These are phyloP conservation scores for Bettongia penicillata DNA, from an alignment of 2,113 vertebrate genomes.

Conservation along the genomic window DNA sequence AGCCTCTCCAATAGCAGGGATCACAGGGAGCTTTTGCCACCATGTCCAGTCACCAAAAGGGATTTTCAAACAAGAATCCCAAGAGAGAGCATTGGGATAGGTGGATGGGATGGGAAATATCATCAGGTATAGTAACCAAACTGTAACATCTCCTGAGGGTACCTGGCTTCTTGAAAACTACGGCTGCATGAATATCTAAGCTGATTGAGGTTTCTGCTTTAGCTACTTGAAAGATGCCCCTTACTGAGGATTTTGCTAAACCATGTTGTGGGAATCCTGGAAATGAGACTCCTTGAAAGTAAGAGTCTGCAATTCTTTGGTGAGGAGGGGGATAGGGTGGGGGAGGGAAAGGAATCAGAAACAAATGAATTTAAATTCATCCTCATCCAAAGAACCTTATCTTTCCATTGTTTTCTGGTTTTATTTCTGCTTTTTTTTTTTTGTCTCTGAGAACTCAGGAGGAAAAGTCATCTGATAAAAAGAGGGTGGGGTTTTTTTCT, in stretches of 20 bases:
- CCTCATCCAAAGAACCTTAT: slow-evolving; percentile 26
- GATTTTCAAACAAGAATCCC: not conserved
- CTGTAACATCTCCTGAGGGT: not conserved
- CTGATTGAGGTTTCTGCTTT: not conserved
- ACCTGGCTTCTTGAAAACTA: not conserved
- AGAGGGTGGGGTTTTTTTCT: not conserved
- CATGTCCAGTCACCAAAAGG: not conserved
- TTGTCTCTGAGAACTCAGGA: not conserved
- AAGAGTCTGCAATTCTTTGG: not conserved
- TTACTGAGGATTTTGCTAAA: not conserved
- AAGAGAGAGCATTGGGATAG: not conserved
- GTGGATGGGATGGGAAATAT: not conserved
- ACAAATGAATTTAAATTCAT: not conserved
- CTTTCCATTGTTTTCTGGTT: slow-evolving; percentile 8
- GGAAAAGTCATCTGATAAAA: slow-evolving; percentile 28
- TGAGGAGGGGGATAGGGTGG: not conserved
- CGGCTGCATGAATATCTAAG: not conserved
- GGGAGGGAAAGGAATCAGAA: not conserved
- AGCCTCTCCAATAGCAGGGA: not conserved
- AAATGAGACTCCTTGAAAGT: not conserved
- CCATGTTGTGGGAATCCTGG: not conserved
- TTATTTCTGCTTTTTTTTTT: not conserved
- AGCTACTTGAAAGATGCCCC: not conserved
- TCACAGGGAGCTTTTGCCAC: not conserved
- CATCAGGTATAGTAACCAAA: not conserved